phyloP scores from a whole-genome alignment of 2,797 vertebrate genomes.

The Ptychadena robeensis region DNA sequence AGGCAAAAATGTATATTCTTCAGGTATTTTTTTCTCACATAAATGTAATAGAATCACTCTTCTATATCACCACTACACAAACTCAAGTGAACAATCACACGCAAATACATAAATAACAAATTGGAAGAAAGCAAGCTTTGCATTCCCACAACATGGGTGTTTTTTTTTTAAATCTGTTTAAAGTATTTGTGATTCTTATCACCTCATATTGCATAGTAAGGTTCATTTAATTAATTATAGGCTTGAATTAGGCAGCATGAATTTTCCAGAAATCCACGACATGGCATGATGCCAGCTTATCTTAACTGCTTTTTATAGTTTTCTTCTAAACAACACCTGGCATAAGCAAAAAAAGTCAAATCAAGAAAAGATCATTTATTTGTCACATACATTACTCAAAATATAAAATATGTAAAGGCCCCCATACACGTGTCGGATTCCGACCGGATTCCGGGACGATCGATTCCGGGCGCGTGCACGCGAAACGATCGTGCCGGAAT shows the following conservation, averaged over 20 bases:
- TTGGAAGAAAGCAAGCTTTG: neutral
- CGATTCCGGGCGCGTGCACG: too few relatives aligned
- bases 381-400: too few relatives aligned
- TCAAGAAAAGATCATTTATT: neutral
- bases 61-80: neutral
- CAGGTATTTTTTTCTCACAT: too few relatives aligned
- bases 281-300: conserved; percentile 39
- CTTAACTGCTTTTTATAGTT: conserved; percentile 33
- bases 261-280: conserved; percentile 25
- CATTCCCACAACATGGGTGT: neutral
- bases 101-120: neutral
- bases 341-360: conserved; percentile 13
- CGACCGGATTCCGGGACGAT: too few relatives aligned
- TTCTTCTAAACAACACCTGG: conserved; percentile 29
- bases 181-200: conserved; percentile 31
- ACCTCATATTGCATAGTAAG: conserved; percentile 39
- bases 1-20: too few relatives aligned
- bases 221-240: conserved; percentile 35
- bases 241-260: conserved; percentile 36
- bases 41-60: too few relatives aligned
- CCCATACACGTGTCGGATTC: too few relatives aligned
- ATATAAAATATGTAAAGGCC: too few relatives aligned
- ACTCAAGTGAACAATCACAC: neutral
- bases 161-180: conserved; percentile 18
- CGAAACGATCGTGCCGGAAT: too few relatives aligned